Evolutionary conservation across 1,140 invertebrate genomes (phyloP).

Genomic region (Nebria ingens): DNA sequence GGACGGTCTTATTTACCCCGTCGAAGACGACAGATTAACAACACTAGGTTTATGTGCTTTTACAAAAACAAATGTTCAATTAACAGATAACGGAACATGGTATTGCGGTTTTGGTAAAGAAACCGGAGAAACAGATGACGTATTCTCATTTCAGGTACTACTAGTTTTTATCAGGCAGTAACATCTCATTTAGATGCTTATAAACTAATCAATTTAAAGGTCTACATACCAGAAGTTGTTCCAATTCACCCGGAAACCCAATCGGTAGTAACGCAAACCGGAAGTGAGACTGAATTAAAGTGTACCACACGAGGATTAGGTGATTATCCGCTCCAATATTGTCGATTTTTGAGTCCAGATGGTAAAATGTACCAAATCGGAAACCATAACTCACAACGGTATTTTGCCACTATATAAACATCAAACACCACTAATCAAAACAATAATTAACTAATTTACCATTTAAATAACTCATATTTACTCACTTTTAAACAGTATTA

Average conservation of each 20-base stretch:
- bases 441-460: neutral
- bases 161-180: too few species aligned
- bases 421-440: too few species aligned
- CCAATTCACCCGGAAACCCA: neutral
- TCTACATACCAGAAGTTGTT: neutral
- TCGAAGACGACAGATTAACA: neutral
- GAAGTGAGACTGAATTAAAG: neutral
- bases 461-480: neutral
- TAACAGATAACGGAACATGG: neutral
- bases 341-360: neutral
- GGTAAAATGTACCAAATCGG: neutral
- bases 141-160: neutral
- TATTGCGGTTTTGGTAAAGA: neutral
- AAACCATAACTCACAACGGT: neutral
- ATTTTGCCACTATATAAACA: too few species aligned
- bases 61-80: neutral
- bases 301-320: neutral
- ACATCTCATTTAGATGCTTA: too few species aligned
- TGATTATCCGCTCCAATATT: conserved; percentile 1
- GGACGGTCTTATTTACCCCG: neutral
- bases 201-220: neutral
- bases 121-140: neutral
- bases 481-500: neutral
- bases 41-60: neutral
- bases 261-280: neutral